Percentiles rank a stretch among this genome's conserved stretches.
These are phyloP conservation scores for Philaenus spumarius DNA, from an alignment of 1,140 invertebrate species.

Conservation along the genomic window DNA sequence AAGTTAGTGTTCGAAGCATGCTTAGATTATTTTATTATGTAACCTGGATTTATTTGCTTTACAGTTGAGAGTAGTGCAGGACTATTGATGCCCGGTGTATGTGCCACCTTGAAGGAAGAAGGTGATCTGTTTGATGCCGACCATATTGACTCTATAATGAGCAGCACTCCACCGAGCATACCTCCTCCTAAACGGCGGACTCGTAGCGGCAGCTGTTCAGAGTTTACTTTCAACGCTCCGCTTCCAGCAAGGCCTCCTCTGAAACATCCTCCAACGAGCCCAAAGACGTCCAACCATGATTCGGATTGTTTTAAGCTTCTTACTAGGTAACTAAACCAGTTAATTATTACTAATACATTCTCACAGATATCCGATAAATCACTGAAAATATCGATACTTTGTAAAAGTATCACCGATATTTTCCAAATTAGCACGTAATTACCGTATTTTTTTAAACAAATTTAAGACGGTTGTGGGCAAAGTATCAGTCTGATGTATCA, in stretches of 20 bases:
- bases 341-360: no score
- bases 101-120: constrained; percentile 20
- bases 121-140: constrained; percentile 18
- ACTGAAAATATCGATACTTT: no score
- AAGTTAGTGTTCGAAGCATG: no score
- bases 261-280: constrained; percentile 20
- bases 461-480: no score
- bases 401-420: no score
- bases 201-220: constrained; percentile 32
- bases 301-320: constrained; percentile 22
- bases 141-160: constrained; percentile 15
- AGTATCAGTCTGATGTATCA: no score
- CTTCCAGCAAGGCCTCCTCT: constrained; percentile 1
- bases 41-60: constrained; percentile 23
- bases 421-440: no score
- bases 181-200: constrained; percentile 14
- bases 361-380: no score
- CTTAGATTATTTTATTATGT: no score
- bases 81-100: constrained; percentile 45
- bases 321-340: constrained; percentile 24
- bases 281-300: constrained; percentile 18
- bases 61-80: constrained; percentile 53
- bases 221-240: constrained; percentile 21
- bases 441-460: no score
- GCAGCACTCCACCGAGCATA: neutral